Evolutionary conservation across 2,113 vertebrate species (phyloP).

Genomic region (Orthonyx spaldingii): DNA sequence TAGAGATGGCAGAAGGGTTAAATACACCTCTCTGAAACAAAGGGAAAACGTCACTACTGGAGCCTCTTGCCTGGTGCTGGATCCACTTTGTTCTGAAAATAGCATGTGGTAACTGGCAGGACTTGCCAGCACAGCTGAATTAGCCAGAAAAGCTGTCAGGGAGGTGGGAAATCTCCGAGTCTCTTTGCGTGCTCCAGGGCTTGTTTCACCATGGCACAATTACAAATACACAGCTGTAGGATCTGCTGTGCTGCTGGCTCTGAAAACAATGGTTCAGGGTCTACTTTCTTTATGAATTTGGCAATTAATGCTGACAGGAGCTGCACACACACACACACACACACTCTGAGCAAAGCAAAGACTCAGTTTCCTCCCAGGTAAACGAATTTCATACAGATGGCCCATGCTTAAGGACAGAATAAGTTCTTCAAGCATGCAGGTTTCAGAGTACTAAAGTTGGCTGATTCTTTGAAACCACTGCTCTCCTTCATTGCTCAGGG

Average conservation of each 20-base stretch:
- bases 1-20: not conserved
- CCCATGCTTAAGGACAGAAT: not conserved
- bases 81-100: not conserved
- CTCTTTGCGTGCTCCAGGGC: not conserved
- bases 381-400: not conserved
- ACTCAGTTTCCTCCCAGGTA: not conserved
- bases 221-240: not conserved
- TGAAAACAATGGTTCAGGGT: slow-evolving; percentile 1
- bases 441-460: not conserved
- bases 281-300: not conserved
- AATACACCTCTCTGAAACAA: not conserved
- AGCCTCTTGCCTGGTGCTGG: not conserved
- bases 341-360: not conserved
- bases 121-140: not conserved
- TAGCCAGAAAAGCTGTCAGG: slow-evolving; percentile 3
- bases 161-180: slow-evolving; percentile 17
- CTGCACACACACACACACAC: not conserved
- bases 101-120: not conserved
- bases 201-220: not conserved
- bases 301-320: not conserved
- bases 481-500: not conserved
- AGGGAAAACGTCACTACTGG: not conserved
- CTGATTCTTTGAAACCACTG: not conserved
- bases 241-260: not conserved
- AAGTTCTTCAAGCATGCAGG: not conserved